Percentiles rank a stretch among this genome's conserved stretches.
Evolutionary conservation across 2,888 invertebrate genomes (phyloP).

Genomic region (Atrina japonica): DNA sequence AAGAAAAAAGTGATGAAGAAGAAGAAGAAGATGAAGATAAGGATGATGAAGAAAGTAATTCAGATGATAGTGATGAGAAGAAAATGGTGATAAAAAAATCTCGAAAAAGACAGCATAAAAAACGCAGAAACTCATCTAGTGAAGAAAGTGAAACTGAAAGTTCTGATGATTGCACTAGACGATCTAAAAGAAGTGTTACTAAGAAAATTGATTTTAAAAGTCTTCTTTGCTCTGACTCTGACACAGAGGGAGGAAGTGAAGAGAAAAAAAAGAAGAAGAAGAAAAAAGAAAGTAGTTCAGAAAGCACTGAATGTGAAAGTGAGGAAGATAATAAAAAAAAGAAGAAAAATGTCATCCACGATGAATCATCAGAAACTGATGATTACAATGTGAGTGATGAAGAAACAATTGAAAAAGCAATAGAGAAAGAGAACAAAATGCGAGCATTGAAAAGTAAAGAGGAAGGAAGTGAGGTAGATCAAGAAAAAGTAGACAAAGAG

Average conservation of each 20-base stretch:
- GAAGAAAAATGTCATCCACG: conserved; percentile 47
- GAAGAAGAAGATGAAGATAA: conserved; percentile 34
- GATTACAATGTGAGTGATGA: conserved; percentile 41
- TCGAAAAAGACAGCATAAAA: conserved; percentile 13
- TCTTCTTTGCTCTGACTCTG: conserved; percentile 29
- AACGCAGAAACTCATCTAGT: background rate
- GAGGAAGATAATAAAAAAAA: conserved; percentile 33
- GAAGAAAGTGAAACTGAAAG: conserved; percentile 22
- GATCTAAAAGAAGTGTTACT: conserved; percentile 24
- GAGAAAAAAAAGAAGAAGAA: conserved; percentile 28
- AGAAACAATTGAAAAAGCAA: conserved; percentile 36
- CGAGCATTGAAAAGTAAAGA: no score
- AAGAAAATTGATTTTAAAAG: conserved; percentile 38
- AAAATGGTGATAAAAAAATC: conserved; percentile 22
- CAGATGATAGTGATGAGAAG: conserved; percentile 22
- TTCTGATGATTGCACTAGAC: conserved; percentile 20
- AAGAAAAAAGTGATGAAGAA: conserved; percentile 39
- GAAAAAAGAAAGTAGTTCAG: conserved; percentile 14
- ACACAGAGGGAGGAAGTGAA: conserved; percentile 12
- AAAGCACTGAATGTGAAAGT: conserved; percentile 40
- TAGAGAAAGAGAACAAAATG: conserved; percentile 24
- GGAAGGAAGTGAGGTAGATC: conserved; percentile 11
- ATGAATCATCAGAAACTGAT: conserved; percentile 39
- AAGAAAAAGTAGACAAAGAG: conserved; percentile 34
- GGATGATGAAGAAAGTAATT: conserved; percentile 12